Evolutionary conservation across 1,140 invertebrate species (phyloP).

Genomic region (Drosophila tropicalis): DNA sequence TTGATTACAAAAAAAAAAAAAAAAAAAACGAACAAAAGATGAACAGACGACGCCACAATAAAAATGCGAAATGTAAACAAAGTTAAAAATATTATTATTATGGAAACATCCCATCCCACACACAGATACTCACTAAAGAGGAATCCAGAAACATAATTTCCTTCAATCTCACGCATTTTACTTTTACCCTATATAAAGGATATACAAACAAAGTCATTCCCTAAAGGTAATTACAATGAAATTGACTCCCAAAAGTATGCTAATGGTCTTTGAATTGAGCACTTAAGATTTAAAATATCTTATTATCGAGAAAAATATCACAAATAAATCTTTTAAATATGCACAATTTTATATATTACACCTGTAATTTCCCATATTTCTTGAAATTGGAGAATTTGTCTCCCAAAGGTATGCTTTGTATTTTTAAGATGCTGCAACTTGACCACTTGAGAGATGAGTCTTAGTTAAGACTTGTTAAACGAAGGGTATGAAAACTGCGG

Average conservation of each 20-base stretch:
- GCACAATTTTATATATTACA: too few species aligned
- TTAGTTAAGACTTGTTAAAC: too few species aligned
- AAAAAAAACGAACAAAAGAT: constrained; percentile 68
- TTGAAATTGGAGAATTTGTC: neutral
- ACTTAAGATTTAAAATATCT: too few species aligned
- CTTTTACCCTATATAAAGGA: neutral
- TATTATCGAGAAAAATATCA: too few species aligned
- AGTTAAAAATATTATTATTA: constrained; percentile 79
- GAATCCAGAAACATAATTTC: constrained; percentile 27
- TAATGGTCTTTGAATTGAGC: too few species aligned
- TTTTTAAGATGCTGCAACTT: neutral
- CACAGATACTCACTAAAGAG: constrained; percentile 27
- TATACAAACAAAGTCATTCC: too few species aligned
- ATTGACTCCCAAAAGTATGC: too few species aligned
- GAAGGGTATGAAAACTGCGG: too few species aligned
- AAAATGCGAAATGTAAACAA: constrained; percentile 80
- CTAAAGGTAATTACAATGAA: too few species aligned
- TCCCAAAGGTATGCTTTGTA: neutral
- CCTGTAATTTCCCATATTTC: too few species aligned
- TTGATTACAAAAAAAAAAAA: constrained; percentile 66
- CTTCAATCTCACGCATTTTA: neutral
- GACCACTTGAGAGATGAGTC: too few species aligned
- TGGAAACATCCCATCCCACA: constrained; percentile 46
- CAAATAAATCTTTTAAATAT: too few species aligned
- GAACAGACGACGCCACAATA: constrained; percentile 68